Evolutionary conservation across 1,140 invertebrate genomes (phyloP), one percentile per base, ranked within the genome.

Genomic region (Pachypeltis micranthus): DNA sequence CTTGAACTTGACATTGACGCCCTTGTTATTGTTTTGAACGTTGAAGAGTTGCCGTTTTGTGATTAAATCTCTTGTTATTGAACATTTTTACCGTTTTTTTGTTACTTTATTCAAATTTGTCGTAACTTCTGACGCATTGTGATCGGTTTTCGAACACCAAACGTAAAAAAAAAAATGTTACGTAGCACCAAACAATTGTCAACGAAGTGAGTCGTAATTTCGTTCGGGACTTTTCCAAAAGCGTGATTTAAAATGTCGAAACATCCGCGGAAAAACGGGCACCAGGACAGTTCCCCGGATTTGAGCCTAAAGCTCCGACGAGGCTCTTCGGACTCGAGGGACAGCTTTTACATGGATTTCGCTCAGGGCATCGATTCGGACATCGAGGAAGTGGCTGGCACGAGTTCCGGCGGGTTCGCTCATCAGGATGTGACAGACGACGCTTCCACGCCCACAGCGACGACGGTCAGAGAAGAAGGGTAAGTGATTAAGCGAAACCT

Each of bases 301-400:
- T 77, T 91, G 72, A 88, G 86, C 74, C 79, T 91, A 59, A 87
- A 89, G 75, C 75, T 91, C 68, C 80, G 88, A 65, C 81, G 88
- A 58, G 87, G 87, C 24, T 89, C 87, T 25, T 88, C 86, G 71
- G 88, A 90, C 76, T 91, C 88, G 7, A 79, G 88, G 59, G 88
- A 91, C 73, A 90, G 86, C 28, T 90, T 89, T 72, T 91, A 90
- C 71, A 89, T 90, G 88, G 88, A 90, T 74, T 89, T 91, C 70
- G 88, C 87, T 67, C 78, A 80, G 74, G 88, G 88, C 25, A 90
- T 91, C 70, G 88, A 91, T 73, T 90, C 88, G 23, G 88, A 91
- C 71, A 91, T 91, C 69, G 88, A 91, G 72, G 87, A 90, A 74
- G 86, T 89, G 69, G 83, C 84, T 55, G 70, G 74, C 19, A 73